Evolutionary conservation across 2,113 vertebrate species (phyloP).

Genomic region (Ochotona curzoniae): DNA sequence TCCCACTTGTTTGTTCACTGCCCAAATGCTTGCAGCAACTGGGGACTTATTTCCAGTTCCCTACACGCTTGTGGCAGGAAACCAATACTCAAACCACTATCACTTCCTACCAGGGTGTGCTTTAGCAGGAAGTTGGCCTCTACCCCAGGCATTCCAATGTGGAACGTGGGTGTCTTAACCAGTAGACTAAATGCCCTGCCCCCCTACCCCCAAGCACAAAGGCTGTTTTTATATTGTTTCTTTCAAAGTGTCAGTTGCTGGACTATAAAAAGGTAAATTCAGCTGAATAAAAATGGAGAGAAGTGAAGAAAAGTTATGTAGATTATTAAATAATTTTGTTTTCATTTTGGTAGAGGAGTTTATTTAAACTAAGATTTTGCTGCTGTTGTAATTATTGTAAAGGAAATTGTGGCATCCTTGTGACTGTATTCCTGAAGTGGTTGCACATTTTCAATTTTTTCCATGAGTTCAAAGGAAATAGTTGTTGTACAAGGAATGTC

Average conservation of each 20-base stretch:
- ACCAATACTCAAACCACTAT: no score
- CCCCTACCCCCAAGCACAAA: no score
- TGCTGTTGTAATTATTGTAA: constrained; percentile 11
- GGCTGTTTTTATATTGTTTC: neutral
- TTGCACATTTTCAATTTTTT: neutral
- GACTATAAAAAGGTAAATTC: neutral
- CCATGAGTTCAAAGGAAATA: constrained; percentile 3
- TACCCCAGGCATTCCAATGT: no score
- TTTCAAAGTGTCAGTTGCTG: neutral
- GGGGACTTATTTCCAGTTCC: no score
- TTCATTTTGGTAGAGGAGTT: neutral
- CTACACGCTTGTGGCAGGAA: no score
- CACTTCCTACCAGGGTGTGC: no score
- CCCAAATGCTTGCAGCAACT: no score
- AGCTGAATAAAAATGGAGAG: neutral
- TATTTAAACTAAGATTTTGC: constrained; percentile 8
- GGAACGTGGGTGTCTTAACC: no score
- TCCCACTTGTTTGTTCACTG: no score
- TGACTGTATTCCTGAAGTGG: neutral
- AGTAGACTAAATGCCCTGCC: no score
- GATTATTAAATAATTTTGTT: constrained; percentile 3
- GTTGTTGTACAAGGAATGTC: neutral
- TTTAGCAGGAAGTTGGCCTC: no score
- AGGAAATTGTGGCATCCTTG: neutral
- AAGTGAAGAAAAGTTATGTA: constrained; percentile 15